phyloP scores from a whole-genome alignment of 35 echinoderm and acorn worm genomes.

The Diadema setosum region DNA sequence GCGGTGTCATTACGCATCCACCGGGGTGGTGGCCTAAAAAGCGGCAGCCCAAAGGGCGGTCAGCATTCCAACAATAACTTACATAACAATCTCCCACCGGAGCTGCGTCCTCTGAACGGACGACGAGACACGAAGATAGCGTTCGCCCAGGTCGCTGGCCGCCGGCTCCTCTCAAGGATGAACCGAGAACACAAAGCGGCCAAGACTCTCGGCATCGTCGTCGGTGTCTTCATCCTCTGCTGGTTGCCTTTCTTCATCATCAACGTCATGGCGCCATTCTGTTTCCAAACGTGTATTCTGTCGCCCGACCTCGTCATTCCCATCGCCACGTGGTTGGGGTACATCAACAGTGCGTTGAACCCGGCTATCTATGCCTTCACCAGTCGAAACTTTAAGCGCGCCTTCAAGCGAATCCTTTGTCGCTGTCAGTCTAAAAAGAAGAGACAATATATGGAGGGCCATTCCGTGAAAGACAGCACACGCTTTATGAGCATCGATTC shows the following conservation, averaged over 20 bases:
- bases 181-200: slow-evolving; percentile 94
- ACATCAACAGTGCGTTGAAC: slow-evolving; percentile 91
- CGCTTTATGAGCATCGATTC: slow-evolving; percentile 71
- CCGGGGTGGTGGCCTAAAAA: slow-evolving; percentile 24
- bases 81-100: not conserved
- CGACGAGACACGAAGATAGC: slow-evolving; percentile 18
- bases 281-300: slow-evolving; percentile 40
- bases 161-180: slow-evolving; percentile 58
- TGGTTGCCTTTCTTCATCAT: slow-evolving; percentile 95
- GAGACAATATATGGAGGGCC: not conserved
- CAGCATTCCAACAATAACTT: slow-evolving; percentile 12
- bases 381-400: slow-evolving; percentile 82
- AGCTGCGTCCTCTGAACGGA: not conserved
- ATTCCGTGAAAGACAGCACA: slow-evolving; percentile 28
- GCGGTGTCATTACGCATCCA: slow-evolving; percentile 60
- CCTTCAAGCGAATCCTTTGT: slow-evolving; percentile 79
- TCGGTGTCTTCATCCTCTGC: slow-evolving; percentile 92
- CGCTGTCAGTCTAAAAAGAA: slow-evolving; percentile 24
- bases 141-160: slow-evolving; percentile 12
- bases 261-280: slow-evolving; percentile 58
- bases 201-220: slow-evolving; percentile 85
- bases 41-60: not conserved
- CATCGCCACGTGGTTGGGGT: slow-evolving; percentile 86
- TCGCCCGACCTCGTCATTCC: slow-evolving; percentile 58
- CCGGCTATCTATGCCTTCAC: slow-evolving; percentile 91